Evolutionary conservation across 2,797 vertebrate species (phyloP).

Genomic region (Scomberomorus guttatus): DNA sequence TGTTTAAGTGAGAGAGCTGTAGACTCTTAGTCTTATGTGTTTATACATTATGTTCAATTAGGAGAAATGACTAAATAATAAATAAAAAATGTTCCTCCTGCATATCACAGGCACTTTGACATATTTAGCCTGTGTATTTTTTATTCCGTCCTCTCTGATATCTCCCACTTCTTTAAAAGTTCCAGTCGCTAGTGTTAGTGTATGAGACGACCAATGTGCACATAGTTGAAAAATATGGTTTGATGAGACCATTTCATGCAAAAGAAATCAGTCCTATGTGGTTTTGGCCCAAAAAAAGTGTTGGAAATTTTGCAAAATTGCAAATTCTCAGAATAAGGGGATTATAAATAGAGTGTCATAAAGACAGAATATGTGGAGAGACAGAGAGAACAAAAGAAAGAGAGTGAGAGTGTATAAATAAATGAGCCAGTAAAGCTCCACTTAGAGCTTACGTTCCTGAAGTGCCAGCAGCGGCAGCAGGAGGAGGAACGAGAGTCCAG

Average conservation of each 20-base stretch:
- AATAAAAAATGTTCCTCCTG: too few relatives aligned
- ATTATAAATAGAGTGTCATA: slow-evolving; percentile 21
- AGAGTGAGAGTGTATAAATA: slow-evolving; percentile 52
- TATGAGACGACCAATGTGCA: background rate
- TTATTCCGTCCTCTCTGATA: background rate
- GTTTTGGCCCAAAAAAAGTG: background rate
- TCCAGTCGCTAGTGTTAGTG: background rate
- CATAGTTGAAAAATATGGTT: slow-evolving; percentile 6
- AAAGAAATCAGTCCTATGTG: background rate
- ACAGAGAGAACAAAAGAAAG: slow-evolving; percentile 31
- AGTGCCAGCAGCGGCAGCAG: slow-evolving; percentile 59
- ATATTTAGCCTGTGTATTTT: background rate
- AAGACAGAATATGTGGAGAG: slow-evolving; percentile 34
- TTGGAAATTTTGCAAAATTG: background rate
- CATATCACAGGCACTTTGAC: too few relatives aligned
- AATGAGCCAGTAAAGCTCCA: slow-evolving; percentile 66
- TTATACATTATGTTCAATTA: too few relatives aligned
- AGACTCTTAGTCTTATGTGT: too few relatives aligned
- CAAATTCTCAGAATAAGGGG: background rate
- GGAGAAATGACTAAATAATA: too few relatives aligned
- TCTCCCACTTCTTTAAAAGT: background rate
- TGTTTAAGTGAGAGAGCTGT: too few relatives aligned
- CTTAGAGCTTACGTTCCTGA: slow-evolving; percentile 60
- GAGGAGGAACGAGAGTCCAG: slow-evolving; percentile 66
- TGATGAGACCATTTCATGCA: background rate